phyloP scores from a whole-genome alignment of 2,797 vertebrate species.

The Atherinosoma microstoma region DNA sequence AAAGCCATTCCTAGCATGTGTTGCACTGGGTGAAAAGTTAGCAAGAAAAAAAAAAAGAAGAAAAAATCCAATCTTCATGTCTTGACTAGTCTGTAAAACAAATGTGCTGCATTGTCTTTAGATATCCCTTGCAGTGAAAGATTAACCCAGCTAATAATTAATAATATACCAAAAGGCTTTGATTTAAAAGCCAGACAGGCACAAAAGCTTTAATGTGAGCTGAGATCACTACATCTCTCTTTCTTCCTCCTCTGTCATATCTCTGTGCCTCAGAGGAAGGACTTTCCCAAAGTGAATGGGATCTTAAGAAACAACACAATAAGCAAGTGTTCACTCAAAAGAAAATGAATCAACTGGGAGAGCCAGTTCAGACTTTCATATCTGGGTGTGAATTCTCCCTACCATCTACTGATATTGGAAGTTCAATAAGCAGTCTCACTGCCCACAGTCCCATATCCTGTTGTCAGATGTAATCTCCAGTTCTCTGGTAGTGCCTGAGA shows the following conservation, averaged over 20 bases:
- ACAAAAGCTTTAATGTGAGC: constrained; percentile 22
- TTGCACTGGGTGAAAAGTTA: background rate
- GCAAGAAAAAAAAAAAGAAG: background rate
- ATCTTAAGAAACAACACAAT: constrained; percentile 36
- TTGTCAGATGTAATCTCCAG: constrained; percentile 33
- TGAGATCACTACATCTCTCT: constrained; percentile 1
- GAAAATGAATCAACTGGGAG: constrained; percentile 34
- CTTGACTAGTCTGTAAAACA: background rate
- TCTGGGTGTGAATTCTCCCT: constrained; percentile 27
- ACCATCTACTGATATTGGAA: background rate
- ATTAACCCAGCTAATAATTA: constrained; percentile 1
- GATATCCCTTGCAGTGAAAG: background rate
- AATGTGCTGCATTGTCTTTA: background rate
- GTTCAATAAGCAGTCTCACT: constrained; percentile 21
- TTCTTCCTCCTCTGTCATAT: constrained; percentile 1
- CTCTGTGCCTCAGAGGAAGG: constrained; percentile 10
- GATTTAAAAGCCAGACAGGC: constrained; percentile 16
- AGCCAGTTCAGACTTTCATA: constrained; percentile 33
- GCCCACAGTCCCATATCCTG: constrained; percentile 29
- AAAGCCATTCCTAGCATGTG: background rate
- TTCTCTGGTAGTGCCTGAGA: constrained; percentile 21
- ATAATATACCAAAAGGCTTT: constrained; percentile 1
- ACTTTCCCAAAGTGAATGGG: constrained; percentile 14
- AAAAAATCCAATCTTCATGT: background rate
- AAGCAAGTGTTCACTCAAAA: constrained; percentile 31